These are phyloP conservation scores for Octopus sinensis DNA, from an alignment of 1,140 invertebrate genomes.

Conservation along the genomic window DNA sequence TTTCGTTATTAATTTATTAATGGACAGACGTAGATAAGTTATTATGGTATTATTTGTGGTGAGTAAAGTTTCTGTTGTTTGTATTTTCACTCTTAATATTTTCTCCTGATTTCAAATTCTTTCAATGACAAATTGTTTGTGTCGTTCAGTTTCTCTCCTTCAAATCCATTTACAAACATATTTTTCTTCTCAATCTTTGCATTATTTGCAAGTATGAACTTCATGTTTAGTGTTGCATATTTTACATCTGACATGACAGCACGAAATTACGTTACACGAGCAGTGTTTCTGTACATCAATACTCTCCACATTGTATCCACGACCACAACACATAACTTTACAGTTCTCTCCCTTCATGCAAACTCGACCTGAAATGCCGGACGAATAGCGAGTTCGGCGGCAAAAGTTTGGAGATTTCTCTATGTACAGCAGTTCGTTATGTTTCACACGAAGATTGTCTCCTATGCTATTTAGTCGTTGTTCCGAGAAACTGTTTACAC, in stretches of 20 bases:
- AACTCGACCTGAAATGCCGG: slow-evolving; percentile 47
- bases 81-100: too few species aligned
- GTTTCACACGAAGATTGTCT: background rate
- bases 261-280: slow-evolving; percentile 52
- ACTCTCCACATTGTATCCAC: slow-evolving; percentile 49
- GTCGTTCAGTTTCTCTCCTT: too few species aligned
- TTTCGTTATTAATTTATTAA: too few species aligned
- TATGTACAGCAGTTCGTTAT: slow-evolving; percentile 78
- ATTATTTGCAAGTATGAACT: slow-evolving; percentile 51
- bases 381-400: slow-evolving; percentile 53
- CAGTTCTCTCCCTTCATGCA: slow-evolving; percentile 59
- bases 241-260: slow-evolving; percentile 52
- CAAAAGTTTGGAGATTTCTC: slow-evolving; percentile 90
- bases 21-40: too few species aligned
- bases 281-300: slow-evolving; percentile 36
- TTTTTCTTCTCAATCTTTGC: background rate
- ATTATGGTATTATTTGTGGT: too few species aligned
- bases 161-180: too few species aligned
- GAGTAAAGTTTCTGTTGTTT: too few species aligned
- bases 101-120: too few species aligned
- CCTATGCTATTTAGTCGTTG: slow-evolving; percentile 14
- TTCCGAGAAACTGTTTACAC: slow-evolving; percentile 60
- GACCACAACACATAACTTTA: slow-evolving; percentile 61
- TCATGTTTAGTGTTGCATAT: slow-evolving; percentile 45
- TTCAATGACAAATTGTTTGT: too few species aligned